Base-by-base conservation (phyloP, 2,113 vertebrate genomes). In the Microcebus griseorufus region DNA sequence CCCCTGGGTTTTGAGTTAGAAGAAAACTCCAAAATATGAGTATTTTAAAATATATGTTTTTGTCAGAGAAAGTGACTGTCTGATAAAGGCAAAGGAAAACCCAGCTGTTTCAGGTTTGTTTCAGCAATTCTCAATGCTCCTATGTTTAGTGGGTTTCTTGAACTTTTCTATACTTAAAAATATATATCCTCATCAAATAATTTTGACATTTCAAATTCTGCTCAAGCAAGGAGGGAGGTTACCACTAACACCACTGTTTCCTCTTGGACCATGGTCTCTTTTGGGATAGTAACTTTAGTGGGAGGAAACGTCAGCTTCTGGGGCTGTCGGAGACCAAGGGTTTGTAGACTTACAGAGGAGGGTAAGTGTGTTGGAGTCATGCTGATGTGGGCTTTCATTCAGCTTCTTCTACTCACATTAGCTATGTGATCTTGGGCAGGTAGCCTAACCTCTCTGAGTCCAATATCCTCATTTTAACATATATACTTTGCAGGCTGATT, bases 201-300 rank as follows among this genome's bases (percentile, higher is more conserved):
- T 72, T 94, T 86, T 93, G 58, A 88, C 34, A 64, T 76, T 93
- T 82, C 39, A 69, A 79, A 53, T 70, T 84, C 90, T 64, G 55
- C 79, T 86, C n/a, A 65, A 23, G 55, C 32, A 82, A 37, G 25
- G n/a, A 69, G 67, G 29, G 58, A 81, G 45, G 16, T 51, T 96
- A 69, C 51, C 17, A 27, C 53, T 12, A 69, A 70, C 6, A 45
- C 23, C 6, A 32, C 2, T 51, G 34, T 51, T 25, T 53, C 8
- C 13, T 45, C 42, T 85, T n/a, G 29, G 48, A 16, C 69, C 2
- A 0, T 14, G 37, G 18, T 55, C 9, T 79, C 17, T 60, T 10
- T 45, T 9, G 27, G n/a, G 48, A 37, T 17, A 20, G 55, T 34
- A 1, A 42, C 70, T 34, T 48, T 29, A 27, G 53, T 6, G 60